A percentile compares a stretch with the other conserved stretches of the same genome.
Evolutionary conservation across 2,888 invertebrate species (phyloP).

Genomic region (Bellardia pandia): DNA sequence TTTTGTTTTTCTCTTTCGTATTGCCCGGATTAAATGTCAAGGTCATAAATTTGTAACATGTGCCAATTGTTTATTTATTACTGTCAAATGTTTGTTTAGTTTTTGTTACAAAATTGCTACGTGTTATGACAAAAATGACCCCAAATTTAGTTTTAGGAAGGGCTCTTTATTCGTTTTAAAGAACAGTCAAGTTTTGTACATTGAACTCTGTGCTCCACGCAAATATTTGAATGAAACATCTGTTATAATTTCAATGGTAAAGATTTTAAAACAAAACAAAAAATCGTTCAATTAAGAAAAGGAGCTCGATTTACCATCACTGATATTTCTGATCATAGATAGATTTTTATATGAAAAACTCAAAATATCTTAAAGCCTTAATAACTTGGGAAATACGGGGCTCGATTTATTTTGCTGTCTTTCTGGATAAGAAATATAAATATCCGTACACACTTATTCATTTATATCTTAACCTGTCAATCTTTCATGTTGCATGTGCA

Average conservation of each 20-base stretch:
- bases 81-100: constrained; percentile 40
- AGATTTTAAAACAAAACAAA: not conserved
- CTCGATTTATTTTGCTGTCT: no score
- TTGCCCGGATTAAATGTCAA: constrained; percentile 16
- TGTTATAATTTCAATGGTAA: not conserved
- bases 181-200: not conserved
- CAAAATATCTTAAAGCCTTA: no score
- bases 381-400: no score
- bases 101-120: constrained; percentile 34
- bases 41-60: constrained; percentile 56
- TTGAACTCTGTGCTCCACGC: constrained; percentile 17
- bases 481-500: constrained; percentile 22
- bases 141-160: not conserved
- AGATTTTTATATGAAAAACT: no score
- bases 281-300: no score
- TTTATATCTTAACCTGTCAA: no score
- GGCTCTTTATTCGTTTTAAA: not conserved
- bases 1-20: constrained; percentile 23
- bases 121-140: constrained; percentile 57
- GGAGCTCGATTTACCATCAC: no score
- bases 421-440: no score
- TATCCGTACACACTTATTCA: no score
- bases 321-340: no score
- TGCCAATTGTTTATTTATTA: constrained; percentile 49
- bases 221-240: constrained; percentile 58